Evolutionary conservation across 2,888 invertebrate species (phyloP).

Genomic region (Rhingia campestris): DNA sequence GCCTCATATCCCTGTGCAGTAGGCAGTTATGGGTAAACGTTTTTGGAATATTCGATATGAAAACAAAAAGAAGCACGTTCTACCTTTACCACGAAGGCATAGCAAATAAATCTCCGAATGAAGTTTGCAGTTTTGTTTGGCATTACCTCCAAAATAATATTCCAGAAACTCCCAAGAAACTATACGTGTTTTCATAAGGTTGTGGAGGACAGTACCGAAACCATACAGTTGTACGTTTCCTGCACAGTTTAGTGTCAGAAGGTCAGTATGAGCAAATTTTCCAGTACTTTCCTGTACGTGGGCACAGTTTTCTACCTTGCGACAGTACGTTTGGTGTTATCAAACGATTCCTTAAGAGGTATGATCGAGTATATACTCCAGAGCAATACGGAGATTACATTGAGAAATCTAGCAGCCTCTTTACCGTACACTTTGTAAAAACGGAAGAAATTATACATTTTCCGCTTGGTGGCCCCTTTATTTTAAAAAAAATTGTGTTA

Average conservation of each 20-base stretch:
- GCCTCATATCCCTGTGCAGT: conserved; percentile 37
- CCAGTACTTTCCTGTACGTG: conserved; percentile 17
- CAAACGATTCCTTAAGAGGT: conserved; percentile 11
- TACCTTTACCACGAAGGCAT: conserved; percentile 22
- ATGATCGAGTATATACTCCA: conserved; percentile 6
- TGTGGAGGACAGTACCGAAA: conserved; percentile 22
- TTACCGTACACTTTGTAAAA: conserved; percentile 21
- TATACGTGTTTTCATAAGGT: conserved; percentile 21
- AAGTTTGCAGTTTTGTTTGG: conserved; percentile 23
- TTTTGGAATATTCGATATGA: conserved; percentile 12
- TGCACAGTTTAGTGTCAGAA: conserved; percentile 27
- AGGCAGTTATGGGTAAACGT: conserved; percentile 17
- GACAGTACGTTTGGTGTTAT: conserved; percentile 13
- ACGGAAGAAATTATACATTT: conserved; percentile 16
- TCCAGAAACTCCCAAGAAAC: conserved; percentile 17
- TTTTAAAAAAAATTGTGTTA: conserved; percentile 7
- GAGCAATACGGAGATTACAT: conserved; percentile 13
- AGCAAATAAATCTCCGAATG: conserved; percentile 31
- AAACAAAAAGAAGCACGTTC: conserved; percentile 3
- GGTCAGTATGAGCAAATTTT: conserved; percentile 5
- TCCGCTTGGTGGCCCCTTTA: conserved; percentile 23
- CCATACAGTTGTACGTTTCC: conserved; percentile 18
- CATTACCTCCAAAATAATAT: conserved; percentile 19
- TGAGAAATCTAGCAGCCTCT: conserved; percentile 3
- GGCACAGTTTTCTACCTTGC: conserved; percentile 28